Percentiles rank a stretch among this genome's conserved stretches.
These are phyloP conservation scores for Lucinisca nassula DNA, from an alignment of 2,888 invertebrate genomes.

Conservation along the genomic window DNA sequence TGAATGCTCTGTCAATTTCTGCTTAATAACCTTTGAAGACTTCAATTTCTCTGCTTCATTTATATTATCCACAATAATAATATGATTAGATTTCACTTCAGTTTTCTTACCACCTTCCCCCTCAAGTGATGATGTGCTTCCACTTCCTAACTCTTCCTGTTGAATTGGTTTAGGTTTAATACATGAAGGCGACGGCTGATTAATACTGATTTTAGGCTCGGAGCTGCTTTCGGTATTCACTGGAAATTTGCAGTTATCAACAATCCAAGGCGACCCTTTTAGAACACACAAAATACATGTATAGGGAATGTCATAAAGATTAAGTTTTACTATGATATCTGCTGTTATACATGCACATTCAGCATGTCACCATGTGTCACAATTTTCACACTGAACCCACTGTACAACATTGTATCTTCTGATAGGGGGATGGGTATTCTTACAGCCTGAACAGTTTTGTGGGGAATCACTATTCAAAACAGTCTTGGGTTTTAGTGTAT, in stretches of 20 bases:
- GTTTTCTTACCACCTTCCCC: no score
- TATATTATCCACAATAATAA: background rate
- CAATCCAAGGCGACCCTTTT: background rate
- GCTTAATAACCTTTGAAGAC: background rate
- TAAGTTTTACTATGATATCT: background rate
- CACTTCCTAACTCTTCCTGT: no score
- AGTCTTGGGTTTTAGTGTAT: background rate
- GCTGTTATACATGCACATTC: background rate
- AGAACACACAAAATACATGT: background rate
- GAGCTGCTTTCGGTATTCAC: no score
- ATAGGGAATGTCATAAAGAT: background rate
- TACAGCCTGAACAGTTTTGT: background rate
- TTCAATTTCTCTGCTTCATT: background rate
- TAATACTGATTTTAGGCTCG: no score
- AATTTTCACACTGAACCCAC: background rate
- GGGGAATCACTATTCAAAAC: background rate
- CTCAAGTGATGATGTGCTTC: no score
- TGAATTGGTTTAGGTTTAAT: no score
- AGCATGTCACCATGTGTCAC: background rate
- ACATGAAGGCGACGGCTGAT: no score
- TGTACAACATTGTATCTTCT: background rate
- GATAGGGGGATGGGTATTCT: background rate
- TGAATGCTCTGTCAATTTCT: background rate
- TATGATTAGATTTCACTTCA: no score
- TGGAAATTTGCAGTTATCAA: background rate